These are phyloP conservation scores for Dryococelus australis DNA, from an alignment of 2,888 invertebrate genomes.

Conservation along the genomic window DNA sequence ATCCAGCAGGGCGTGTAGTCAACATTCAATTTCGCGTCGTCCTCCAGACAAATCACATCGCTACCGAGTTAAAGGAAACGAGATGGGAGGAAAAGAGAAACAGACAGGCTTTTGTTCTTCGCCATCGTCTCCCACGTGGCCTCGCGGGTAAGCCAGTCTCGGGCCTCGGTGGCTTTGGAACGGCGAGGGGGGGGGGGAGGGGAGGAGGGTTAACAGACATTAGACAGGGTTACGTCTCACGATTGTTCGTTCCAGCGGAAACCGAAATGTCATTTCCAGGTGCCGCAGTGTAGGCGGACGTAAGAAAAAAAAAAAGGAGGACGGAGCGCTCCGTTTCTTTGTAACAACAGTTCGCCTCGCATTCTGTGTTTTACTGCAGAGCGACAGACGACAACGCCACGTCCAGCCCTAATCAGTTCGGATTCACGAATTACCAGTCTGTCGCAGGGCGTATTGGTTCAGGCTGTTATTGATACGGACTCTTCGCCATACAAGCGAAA, in stretches of 20 bases:
- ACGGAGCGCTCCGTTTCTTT: background rate
- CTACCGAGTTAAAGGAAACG: background rate
- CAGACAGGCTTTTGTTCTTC: background rate
- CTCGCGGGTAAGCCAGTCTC: too few species aligned
- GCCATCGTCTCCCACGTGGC: too few species aligned
- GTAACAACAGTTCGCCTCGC: background rate
- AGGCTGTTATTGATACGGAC: too few species aligned
- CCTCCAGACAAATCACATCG: constrained; percentile 1
- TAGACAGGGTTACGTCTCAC: background rate
- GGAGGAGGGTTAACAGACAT: background rate
- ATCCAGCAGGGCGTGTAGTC: background rate
- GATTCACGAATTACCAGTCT: too few species aligned
- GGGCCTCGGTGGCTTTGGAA: background rate
- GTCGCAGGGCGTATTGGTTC: too few species aligned
- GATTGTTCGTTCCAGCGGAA: background rate
- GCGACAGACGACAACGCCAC: too few species aligned
- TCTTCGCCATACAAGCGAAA: too few species aligned
- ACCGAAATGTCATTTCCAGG: background rate
- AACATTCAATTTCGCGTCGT: constrained; percentile 1
- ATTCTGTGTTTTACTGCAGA: background rate
- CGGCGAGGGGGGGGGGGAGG: background rate
- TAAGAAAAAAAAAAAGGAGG: background rate
- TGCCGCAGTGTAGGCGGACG: background rate
- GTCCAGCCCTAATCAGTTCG: too few species aligned
- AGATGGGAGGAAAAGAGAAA: background rate